phyloP scores from a whole-genome alignment of 1,140 invertebrate genomes.

The Drosophila sp. region DNA sequence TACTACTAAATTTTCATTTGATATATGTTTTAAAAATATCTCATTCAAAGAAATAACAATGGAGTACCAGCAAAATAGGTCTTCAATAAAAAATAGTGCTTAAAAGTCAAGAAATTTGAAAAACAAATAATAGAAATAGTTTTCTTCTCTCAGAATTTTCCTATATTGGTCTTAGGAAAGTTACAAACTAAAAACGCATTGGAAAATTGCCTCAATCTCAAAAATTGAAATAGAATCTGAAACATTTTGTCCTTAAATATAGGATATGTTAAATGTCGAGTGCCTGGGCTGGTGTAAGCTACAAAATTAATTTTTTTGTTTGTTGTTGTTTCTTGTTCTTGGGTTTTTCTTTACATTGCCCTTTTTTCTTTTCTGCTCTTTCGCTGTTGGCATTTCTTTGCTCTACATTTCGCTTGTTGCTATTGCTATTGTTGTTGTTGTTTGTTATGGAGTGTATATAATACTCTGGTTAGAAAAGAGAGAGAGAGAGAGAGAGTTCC shows the following conservation, averaged over 20 bases:
- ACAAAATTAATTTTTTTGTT: neutral
- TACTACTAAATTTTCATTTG: no score
- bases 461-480: neutral
- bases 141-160: no score
- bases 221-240: neutral
- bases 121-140: no score
- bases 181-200: no score
- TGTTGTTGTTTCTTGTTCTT: slow-evolving; percentile 15
- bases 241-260: neutral
- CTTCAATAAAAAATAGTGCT: no score
- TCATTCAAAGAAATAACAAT: no score
- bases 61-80: no score
- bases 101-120: no score
- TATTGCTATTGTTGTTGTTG: slow-evolving; percentile 17
- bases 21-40: no score
- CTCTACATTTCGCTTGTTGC: slow-evolving; percentile 36
- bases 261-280: neutral
- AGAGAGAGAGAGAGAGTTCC: neutral
- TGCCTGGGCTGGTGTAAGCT: neutral
- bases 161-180: no score
- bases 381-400: slow-evolving; percentile 38
- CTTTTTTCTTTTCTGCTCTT: neutral
- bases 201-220: no score
- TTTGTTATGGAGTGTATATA: slow-evolving; percentile 19
- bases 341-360: slow-evolving; percentile 7